Evolutionary conservation across 2,888 invertebrate species (phyloP).

Genomic region (Heliconius ethilla): DNA sequence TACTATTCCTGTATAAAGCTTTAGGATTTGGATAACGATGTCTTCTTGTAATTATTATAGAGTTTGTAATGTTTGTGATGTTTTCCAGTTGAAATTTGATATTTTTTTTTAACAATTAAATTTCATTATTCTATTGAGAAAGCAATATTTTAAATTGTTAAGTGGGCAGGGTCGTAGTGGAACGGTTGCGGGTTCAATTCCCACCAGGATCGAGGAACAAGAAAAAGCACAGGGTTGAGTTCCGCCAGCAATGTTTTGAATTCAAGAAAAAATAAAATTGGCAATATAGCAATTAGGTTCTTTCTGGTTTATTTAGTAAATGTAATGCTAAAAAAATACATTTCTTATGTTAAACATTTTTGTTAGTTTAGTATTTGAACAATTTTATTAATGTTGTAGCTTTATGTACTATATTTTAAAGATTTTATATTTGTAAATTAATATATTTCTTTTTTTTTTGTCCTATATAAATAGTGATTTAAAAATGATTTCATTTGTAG

Average conservation of each 20-base stretch:
- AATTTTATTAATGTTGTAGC: not conserved
- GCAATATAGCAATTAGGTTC: no score
- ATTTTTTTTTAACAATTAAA: not conserved
- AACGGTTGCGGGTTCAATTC: not conserved
- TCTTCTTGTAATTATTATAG: not conserved
- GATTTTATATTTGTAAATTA: not conserved
- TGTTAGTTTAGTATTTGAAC: not conserved
- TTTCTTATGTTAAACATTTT: not conserved
- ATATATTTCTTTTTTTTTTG: not conserved
- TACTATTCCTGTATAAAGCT: conserved; percentile 52
- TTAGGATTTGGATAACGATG: conserved; percentile 68
- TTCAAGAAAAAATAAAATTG: no score
- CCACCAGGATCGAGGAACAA: no score
- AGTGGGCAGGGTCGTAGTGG: not conserved
- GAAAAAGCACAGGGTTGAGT: no score
- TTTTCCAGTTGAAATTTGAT: conserved; percentile 39
- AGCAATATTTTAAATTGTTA: not conserved
- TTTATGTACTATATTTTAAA: not conserved
- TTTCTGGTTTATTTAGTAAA: no score
- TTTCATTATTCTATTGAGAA: not conserved
- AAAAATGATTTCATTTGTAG: not conserved
- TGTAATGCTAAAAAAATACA: not conserved
- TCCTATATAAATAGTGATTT: not conserved
- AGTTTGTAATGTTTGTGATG: conserved; percentile 23
- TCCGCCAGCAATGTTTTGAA: no score